Base-by-base conservation (phyloP, 2,113 vertebrate genomes). In the Gasterosteus aculeatus region DNA sequence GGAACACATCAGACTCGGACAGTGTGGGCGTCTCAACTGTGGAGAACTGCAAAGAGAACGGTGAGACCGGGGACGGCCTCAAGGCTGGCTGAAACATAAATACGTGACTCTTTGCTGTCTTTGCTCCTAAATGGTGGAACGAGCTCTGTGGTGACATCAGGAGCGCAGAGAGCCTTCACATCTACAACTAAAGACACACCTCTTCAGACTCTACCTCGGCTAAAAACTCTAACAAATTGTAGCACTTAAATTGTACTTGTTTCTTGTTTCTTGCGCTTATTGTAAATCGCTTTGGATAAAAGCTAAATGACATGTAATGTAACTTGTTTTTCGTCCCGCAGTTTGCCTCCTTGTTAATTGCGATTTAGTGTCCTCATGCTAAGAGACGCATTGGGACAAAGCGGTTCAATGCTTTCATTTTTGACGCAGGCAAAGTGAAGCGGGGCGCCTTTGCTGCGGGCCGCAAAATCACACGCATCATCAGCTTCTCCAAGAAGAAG, bases 401-500 rank as follows among this genome's bases (percentile, higher is more conserved):
- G 3, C 3, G n/a, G 57, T 69, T 39, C 22, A 39, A 75, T 72
- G 2, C 10, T 67, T 54, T 0, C 0, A 3, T 31, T 60, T 46
- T 26, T 49, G 1, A 18, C 83, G 15, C 72, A 98, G 97, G 94
- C 9, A 99, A 97, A 83, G 94, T 93, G 79, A 99, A 97, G 88
- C 96, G 95, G 57, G 95, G 95, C 0, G 94, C 97, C 42, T 94
- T 99, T 0, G 97, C 95, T 0, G 98, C 98, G 0, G 98, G 98
- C 29, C 95, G 95, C 58, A 99, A 99, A 89, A 99, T 99, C 92
- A 98, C 95, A 18, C 96, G 96, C 12, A 99, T 99, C 88, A 99
- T 99, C 90, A 97, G 95, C 86, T 99, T 99, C 90, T 97, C 97
- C 65, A 99, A 98, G 89, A 99, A 97, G 90, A 99, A 99, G 85